These are phyloP conservation scores for Cheiracanthium punctorium DNA, from an alignment of 2,888 invertebrate species.

Conservation along the genomic window DNA sequence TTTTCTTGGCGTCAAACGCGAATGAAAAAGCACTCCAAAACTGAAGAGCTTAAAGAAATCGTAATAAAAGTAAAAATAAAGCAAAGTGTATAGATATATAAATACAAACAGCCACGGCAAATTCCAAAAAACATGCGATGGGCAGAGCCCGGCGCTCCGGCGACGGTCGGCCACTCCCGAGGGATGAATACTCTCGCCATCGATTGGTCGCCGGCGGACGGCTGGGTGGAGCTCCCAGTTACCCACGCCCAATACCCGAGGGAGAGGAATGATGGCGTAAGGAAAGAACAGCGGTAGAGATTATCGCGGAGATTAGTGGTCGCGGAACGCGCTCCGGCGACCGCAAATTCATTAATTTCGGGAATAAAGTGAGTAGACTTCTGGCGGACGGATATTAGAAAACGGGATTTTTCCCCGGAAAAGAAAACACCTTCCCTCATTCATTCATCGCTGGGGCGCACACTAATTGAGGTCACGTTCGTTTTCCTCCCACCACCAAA, in stretches of 20 bases:
- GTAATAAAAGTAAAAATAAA: neutral
- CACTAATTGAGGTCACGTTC: constrained; percentile 11
- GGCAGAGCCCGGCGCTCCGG: constrained; percentile 19
- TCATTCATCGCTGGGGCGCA: neutral
- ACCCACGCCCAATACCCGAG: constrained; percentile 3
- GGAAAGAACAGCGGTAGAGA: neutral
- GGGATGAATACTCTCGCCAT: constrained; percentile 29
- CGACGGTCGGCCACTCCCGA: constrained; percentile 48
- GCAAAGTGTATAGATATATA: neutral
- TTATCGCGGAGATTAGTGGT: constrained; percentile 4
- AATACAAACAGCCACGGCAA: neutral
- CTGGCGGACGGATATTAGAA: neutral
- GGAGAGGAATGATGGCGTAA: neutral
- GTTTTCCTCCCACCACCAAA: neutral
- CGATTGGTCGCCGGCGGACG: constrained; percentile 30
- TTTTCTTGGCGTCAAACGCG: neutral
- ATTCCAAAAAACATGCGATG: neutral
- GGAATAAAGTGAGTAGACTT: neutral
- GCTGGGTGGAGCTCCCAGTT: constrained; percentile 25
- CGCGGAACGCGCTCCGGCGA: neutral
- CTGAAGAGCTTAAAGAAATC: neutral
- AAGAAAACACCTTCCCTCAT: neutral
- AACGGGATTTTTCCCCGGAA: neutral
- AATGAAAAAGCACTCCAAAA: neutral
- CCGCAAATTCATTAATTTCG: constrained; percentile 12